These are phyloP conservation scores for Melanogrammus aeglefinus DNA, from an alignment of 2,797 vertebrate genomes.

Conservation along the genomic window DNA sequence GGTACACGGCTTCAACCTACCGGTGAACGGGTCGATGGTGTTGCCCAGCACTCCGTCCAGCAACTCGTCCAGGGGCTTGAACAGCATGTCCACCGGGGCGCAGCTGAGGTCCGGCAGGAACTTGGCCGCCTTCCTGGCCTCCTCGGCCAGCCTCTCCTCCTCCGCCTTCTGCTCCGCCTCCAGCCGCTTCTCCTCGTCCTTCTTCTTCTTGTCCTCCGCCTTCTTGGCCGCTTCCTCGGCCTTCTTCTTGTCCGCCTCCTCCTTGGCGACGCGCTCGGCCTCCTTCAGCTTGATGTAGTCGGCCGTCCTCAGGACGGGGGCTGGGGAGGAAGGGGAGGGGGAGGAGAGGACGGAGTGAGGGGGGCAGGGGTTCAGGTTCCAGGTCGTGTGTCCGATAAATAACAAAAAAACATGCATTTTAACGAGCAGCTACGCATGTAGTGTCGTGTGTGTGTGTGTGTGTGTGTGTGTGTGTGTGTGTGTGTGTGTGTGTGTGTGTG, in stretches of 20 bases:
- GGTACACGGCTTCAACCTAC: conserved; percentile 29
- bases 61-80: conserved; percentile 56
- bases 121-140: conserved; percentile 52
- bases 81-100: conserved; percentile 51
- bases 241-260: conserved; percentile 69
- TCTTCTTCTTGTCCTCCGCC: conserved; percentile 75
- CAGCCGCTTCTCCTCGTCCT: conserved; percentile 72
- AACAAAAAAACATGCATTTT: too few species aligned
- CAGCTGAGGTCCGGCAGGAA: conserved; percentile 33
- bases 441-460: neutral
- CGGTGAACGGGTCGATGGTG: conserved; percentile 70
- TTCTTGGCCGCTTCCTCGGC: conserved; percentile 66
- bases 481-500: conserved; percentile 14
- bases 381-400: too few species aligned
- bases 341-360: neutral
- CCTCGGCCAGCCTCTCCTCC: conserved; percentile 63
- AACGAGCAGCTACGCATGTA: too few species aligned
- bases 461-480: neutral
- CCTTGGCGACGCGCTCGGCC: conserved; percentile 59
- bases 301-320: conserved; percentile 63
- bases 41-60: conserved; percentile 57
- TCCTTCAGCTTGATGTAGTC: conserved; percentile 65
- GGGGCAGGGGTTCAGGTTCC: neutral
- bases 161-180: conserved; percentile 72
- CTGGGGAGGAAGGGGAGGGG: conserved; percentile 23